phyloP scores from a whole-genome alignment of 1,140 invertebrate genomes.

The Bactericera cockerelli region DNA sequence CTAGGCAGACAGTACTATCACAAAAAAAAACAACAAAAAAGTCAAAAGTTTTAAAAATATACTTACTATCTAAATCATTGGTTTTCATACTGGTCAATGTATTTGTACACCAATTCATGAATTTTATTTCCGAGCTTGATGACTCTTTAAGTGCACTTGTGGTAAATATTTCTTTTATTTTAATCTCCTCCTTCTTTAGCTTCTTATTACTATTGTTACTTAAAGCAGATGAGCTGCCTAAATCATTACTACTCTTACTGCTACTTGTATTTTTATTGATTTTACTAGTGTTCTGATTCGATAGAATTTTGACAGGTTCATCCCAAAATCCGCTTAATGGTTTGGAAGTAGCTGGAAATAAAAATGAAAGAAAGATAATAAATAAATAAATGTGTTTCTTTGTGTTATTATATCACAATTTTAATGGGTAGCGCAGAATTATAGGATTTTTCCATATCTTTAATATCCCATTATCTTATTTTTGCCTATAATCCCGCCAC shows the following conservation, averaged over 20 bases:
- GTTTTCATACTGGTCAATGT: neutral
- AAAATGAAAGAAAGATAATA: too few relatives aligned
- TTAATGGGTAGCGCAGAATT: too few relatives aligned
- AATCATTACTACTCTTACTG: neutral
- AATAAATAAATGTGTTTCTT: too few relatives aligned
- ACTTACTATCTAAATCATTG: constrained; percentile 5
- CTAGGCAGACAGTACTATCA: too few relatives aligned
- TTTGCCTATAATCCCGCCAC: too few relatives aligned
- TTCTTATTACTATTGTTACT: neutral
- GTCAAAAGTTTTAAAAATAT: too few relatives aligned
- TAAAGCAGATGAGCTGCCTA: neutral
- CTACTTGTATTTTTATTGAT: neutral
- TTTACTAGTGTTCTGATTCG: neutral
- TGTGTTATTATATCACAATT: too few relatives aligned
- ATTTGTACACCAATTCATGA: neutral
- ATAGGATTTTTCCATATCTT: too few relatives aligned
- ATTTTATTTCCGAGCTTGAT: neutral
- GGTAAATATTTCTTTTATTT: constrained; percentile 1
- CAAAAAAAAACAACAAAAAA: too few relatives aligned
- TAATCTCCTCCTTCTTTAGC: neutral
- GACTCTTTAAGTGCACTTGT: constrained; percentile 6
- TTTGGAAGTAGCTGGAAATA: neutral
- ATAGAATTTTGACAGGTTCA: neutral
- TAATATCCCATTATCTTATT: too few relatives aligned
- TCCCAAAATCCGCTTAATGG: neutral